Evolutionary conservation across 1,140 invertebrate genomes (phyloP), one percentile per base, ranked within the genome.

Genomic region (Cyphomyrmex costatus): DNA sequence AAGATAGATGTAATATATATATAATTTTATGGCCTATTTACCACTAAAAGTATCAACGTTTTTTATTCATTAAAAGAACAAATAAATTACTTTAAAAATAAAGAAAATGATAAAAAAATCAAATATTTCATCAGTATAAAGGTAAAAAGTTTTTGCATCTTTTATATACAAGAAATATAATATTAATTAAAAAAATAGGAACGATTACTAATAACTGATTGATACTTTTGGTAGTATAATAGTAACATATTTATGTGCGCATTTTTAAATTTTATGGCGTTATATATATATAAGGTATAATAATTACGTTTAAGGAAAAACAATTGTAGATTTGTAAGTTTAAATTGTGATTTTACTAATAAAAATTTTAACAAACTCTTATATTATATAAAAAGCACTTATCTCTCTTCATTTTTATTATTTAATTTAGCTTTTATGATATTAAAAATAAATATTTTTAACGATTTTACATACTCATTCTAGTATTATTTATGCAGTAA

Each of bases 1-100:
- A 66, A 19, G 49, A 21, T 30, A 30, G 7, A 24, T 36, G 5
- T 77, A 30, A 71, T 24, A 53, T 76, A 60, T 36, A 76, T n/a
- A n/a, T n/a, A n/a, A n/a, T n/a, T n/a, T n/a, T n/a, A n/a, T n/a
- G n/a, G n/a, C n/a, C n/a, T n/a, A n/a, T n/a, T n/a, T n/a, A n/a
- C n/a, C n/a, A 30, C 3, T 30, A 2, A 30, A 30, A 30, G 30
- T 30, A 30, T 30, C 30, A 30, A 30, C 30, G 30, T 30, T 30
- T 30, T 3, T 30, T 4, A 42, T 42, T 42, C 10, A 10, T 42
- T 42, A 42, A 42, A 42, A 42, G 2, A 42, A 42, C 8, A 10
- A 42, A 12, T 1, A 10, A 42, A 42, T 42, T 42, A 42, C 3
- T 42, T 42, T 30, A 30, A 30, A 30, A 42, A 42, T 42, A 10